Base-by-base conservation (phyloP, 2,113 vertebrate species). In the Microcebus ravelobensis region DNA sequence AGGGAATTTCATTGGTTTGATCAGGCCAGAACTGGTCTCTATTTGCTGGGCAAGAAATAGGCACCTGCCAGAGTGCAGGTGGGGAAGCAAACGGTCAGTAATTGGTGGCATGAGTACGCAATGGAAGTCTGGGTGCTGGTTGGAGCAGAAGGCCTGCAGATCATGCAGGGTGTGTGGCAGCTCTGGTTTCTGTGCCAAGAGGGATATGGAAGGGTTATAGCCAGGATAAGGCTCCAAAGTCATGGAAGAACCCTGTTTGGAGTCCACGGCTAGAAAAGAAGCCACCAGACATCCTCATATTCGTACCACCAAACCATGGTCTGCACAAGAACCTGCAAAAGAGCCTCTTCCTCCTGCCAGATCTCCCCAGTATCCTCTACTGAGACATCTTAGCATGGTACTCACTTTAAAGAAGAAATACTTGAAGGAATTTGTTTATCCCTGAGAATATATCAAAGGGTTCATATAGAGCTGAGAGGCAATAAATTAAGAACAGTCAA, bases 401-500 rank as follows among this genome's bases (percentile, higher is more conserved):
- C 3, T 18, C 45, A 48, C 8, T 76, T 76, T 59, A 77, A 36
- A 55, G 63, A 3, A 94, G 23, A 94, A 79, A 67, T 20, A 59
- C 5, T 27, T 36, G 23, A n/a, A 70, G 15, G 5, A 85, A 76
- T 55, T 42, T 88, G 25, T 57, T 85, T 80, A 67, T 71, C n/a
- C 68, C 55, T 80, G 67, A 79, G 6, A 81, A 42, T 61, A 42
- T 50, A 55, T 10, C 73, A 8, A 96, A 83, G 18, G 34, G 50
- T 36, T 0, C 48, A 88, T 70, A 39, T 6, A 76, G 23, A 85
- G 6, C 57, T 42, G 34, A 87, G 45, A 92, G 36, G 3, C 55
- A 91, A 50, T n/a, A 87, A 83, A 81, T 80, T 68, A 57, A 74
- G 63, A 93, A 93, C 29, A 73, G 65, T 14, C 81, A 87, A 94